Base-by-base conservation (phyloP, 2,113 vertebrate species). In the Gadus chalcogrammus region DNA sequence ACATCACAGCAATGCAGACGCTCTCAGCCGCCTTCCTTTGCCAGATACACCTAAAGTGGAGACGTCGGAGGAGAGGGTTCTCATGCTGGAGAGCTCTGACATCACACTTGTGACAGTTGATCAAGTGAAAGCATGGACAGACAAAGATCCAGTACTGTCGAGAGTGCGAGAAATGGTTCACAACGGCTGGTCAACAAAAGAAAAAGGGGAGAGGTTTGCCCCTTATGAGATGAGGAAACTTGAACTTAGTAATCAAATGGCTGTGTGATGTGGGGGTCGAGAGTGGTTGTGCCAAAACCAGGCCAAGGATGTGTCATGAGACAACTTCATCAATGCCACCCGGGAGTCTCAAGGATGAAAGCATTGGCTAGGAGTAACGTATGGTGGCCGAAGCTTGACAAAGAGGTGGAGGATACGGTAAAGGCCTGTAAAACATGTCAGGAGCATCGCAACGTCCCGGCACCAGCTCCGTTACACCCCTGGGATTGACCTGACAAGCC, bases 381-480 rank as follows among this genome's bases (percentile, higher is more conserved):
- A 3, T 69, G 62, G 73, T 74, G 66, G 73, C 66, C 61, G 11
- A 69, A 58, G 5, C 69, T 74, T 38, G 61, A 74, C n/a, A 38
- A 56, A 12, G 48, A 63, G 12, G 15, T 75, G 0, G 35, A 70
- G 20, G 22, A 60, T 20, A 20, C 20, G 20, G 20, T 20, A 65
- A 20, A 20, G 20, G 20, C 20, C 20, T 20, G 20, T 20, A 20
- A 20, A 20, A 20, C 1, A 20, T 20, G 20, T 20, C 20, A 20
- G 20, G 20, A 20, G 20, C 20, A 20, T 20, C 20, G 20, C 20
- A 61, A 66, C 7, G 38, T 65, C 27, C 18, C 62, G 6, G 11
- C 55, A 42, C 61, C 35, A 13, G 61, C 22, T 7, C 28, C 20
- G 0, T 18, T 61, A 9, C 61, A 70, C 0, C 53, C 61, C 1